phyloP scores from a whole-genome alignment of 2,888 invertebrate species.

The Tachystola acroxantha region DNA sequence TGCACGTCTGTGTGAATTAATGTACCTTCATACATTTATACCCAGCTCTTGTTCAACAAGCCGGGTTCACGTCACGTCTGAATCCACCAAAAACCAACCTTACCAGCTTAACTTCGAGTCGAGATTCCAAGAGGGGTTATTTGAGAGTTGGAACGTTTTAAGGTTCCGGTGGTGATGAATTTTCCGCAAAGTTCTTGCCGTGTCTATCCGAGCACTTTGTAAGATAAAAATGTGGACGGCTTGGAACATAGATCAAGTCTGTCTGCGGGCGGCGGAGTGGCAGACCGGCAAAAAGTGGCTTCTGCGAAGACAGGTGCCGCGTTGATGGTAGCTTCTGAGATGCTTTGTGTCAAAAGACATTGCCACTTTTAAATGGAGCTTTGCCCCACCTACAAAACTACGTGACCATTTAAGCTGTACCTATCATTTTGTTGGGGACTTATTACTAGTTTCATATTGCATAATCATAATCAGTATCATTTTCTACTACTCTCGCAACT shows the following conservation, averaged over 20 bases:
- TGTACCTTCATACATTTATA: constrained; percentile 74
- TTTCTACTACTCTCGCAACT: too few species aligned
- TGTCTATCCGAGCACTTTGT: constrained; percentile 76
- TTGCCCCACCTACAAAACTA: too few species aligned
- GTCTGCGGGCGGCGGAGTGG: constrained; percentile 45
- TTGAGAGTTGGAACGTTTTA: constrained; percentile 25
- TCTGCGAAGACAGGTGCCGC: constrained; percentile 40
- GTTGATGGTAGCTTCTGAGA: constrained; percentile 21
- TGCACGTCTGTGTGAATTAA: constrained; percentile 72
- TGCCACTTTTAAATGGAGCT: too few species aligned
- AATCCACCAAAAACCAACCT: constrained; percentile 22
- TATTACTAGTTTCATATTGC: too few species aligned
- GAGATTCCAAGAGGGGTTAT: constrained; percentile 5
- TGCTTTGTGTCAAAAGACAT: too few species aligned
- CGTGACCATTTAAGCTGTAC: too few species aligned
- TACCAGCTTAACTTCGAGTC: not conserved
- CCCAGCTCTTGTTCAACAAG: constrained; percentile 52
- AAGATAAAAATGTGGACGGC: constrained; percentile 72
- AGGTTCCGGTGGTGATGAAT: constrained; percentile 45
- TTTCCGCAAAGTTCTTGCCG: constrained; percentile 69
- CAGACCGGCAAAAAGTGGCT: constrained; percentile 56
- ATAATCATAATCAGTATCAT: too few species aligned
- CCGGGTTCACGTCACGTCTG: constrained; percentile 30
- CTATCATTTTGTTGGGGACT: too few species aligned
- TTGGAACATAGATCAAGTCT: constrained; percentile 68